Evolutionary conservation across 2,113 vertebrate genomes (phyloP), one percentile per base, ranked within the genome.

Genomic region (Planiliza haematocheilus): DNA sequence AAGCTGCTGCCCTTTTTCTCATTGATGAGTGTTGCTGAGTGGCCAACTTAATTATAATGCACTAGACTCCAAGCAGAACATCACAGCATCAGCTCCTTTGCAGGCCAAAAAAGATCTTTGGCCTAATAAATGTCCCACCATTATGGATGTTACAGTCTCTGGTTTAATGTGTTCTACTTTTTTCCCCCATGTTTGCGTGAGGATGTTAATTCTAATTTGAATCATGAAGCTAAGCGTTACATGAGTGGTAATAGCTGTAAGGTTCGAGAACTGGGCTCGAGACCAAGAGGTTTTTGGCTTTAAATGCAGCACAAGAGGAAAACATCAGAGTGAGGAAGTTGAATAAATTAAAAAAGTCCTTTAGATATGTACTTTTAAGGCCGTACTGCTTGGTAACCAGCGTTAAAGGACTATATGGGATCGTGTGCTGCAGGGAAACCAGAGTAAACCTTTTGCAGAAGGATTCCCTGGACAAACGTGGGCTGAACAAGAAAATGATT

Each of bases 81-180:
- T 75, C 60, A 65, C 77, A 74, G 61, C 79, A 82, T 83, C 84
- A 86, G 89, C 75, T 78, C 43, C 61, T 83, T 56, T 50, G 38
- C 9, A 41, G 71, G 86, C 88, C 88, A 89, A 86, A 86, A 88
- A 89, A 84, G 68, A 85, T 86, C 70, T 88, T 73, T 77, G 77
- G 52, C 57, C 62, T 65, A 62, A 84, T 86, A 77, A 86, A 70
- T 62, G 63, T 67, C 58, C 21, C 49, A 1, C 10, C 8, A 9
- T 67, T 79, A 60, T 21, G 55, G 55, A 77, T 68, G 55, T 76
- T 58, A 16, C 66, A 24, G 10, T 53, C 12, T 50, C 16, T 0
- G 49, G 18, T 45, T 67, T 63, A 45, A 20, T 46, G 48, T 16
- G 36, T 36, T 34, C 20, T 1, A 43, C 34, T 20, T 4, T 17